Conservation (phyloP, 2,888 invertebrate genomes). For the Anthoptus insignis region DNA sequence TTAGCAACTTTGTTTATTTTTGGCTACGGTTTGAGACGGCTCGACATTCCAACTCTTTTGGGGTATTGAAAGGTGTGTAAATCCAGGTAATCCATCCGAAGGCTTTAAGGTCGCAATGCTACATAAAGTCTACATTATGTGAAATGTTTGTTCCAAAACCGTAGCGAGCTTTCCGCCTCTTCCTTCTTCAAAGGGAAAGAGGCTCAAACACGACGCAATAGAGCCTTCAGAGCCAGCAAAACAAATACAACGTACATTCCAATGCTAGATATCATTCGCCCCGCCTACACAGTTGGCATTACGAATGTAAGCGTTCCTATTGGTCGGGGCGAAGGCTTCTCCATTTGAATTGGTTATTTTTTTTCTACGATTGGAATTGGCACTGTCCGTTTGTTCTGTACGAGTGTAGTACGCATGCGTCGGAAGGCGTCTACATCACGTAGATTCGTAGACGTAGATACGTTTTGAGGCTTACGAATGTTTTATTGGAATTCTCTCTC, state of each 20-base stretch:
- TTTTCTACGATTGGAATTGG: constrained; percentile 86
- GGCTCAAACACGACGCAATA: constrained; percentile 83
- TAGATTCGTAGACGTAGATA: constrained; percentile 84
- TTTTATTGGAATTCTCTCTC: constrained; percentile 83
- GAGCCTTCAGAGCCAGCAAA: constrained; percentile 84
- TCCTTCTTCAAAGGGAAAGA: constrained; percentile 82
- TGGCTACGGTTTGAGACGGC: too few relatives aligned
- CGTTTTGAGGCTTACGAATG: constrained; percentile 78
- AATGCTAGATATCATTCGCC: constrained; percentile 87
- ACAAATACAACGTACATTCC: constrained; percentile 86
- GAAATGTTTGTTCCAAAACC: constrained; percentile 76
- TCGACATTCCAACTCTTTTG: too few relatives aligned
- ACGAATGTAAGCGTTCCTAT: constrained; percentile 83
- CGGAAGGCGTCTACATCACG: constrained; percentile 81
- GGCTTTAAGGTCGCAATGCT: constrained; percentile 60
- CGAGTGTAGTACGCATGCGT: constrained; percentile 78
- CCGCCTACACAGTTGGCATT: constrained; percentile 86
- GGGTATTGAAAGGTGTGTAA: neutral
- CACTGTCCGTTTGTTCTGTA: constrained; percentile 82
- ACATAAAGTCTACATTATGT: constrained; percentile 74
- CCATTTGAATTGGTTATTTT: constrained; percentile 86
- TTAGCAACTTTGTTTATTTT: too few relatives aligned
- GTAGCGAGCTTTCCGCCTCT: constrained; percentile 79
- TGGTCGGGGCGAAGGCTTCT: constrained; percentile 85
- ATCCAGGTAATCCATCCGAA: constrained; percentile 64